phyloP scores from a whole-genome alignment of 2,888 invertebrate species.

The Dryocosmus kuriphilus region DNA sequence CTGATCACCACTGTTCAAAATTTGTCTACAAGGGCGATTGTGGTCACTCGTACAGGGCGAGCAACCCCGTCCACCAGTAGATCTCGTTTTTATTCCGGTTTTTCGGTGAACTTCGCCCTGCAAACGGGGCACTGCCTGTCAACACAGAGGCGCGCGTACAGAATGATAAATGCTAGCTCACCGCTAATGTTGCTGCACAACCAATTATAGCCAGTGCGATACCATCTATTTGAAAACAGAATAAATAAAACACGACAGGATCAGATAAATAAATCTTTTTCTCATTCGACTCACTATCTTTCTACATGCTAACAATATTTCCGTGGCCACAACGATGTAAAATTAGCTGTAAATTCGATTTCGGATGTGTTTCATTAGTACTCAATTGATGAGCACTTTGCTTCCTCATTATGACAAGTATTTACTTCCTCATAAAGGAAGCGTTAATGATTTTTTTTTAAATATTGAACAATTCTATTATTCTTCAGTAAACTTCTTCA shows the following conservation, averaged over 20 bases:
- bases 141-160: constrained; percentile 75
- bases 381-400: too few species aligned
- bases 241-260: constrained; percentile 56
- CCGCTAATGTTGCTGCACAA: constrained; percentile 75
- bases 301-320: not conserved
- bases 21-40: constrained; percentile 77
- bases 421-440: too few species aligned
- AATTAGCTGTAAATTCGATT: too few species aligned
- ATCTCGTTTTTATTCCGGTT: constrained; percentile 72
- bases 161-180: constrained; percentile 74
- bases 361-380: too few species aligned
- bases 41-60: constrained; percentile 67
- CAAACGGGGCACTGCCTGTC: constrained; percentile 73
- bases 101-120: constrained; percentile 70
- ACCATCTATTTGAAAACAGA: constrained; percentile 65
- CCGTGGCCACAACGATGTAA: not conserved
- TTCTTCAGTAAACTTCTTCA: too few species aligned
- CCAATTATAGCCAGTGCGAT: constrained; percentile 73
- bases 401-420: too few species aligned
- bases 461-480: too few species aligned
- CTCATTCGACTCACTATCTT: not conserved
- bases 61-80: constrained; percentile 62
- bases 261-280: constrained; percentile 14
- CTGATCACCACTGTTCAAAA: constrained; percentile 70
- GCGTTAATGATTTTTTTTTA: too few species aligned